phyloP scores from a whole-genome alignment of 2,888 invertebrate species.

The Cepaea hortensis region DNA sequence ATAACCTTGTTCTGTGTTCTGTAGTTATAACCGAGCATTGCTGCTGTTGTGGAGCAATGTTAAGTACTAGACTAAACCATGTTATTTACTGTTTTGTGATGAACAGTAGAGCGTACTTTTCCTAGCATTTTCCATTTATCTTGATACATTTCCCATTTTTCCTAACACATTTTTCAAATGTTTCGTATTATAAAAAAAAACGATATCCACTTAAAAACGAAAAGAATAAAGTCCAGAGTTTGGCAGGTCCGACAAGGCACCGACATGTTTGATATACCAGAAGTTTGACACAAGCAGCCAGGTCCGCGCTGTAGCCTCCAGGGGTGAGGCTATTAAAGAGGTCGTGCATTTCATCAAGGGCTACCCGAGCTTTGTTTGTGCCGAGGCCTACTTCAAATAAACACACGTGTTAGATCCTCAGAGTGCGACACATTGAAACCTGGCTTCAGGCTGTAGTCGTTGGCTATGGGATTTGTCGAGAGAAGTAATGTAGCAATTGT shows the following conservation, averaged over 20 bases:
- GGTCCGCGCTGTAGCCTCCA: not conserved
- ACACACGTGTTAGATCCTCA: constrained; percentile 28
- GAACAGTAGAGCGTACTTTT: too few relatives aligned
- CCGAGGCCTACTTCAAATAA: constrained; percentile 31
- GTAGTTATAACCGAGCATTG: too few relatives aligned
- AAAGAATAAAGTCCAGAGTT: not conserved
- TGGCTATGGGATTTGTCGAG: not conserved
- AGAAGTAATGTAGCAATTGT: not conserved
- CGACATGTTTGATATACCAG: not conserved
- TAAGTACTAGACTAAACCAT: too few relatives aligned
- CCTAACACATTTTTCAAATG: too few relatives aligned
- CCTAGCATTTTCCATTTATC: too few relatives aligned
- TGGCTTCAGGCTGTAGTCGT: not conserved
- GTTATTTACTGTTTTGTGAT: too few relatives aligned
- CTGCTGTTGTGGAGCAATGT: too few relatives aligned
- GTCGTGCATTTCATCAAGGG: constrained; percentile 12
- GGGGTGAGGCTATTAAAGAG: constrained; percentile 18
- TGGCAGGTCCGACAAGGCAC: not conserved
- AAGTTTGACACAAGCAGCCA: not conserved
- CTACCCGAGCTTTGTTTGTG: constrained; percentile 35
- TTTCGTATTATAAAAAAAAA: too few relatives aligned
- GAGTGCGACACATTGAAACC: not conserved
- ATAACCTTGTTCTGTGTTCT: too few relatives aligned
- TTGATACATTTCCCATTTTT: too few relatives aligned
- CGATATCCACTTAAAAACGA: too few relatives aligned